Base-by-base conservation (phyloP, 2,888 invertebrate species). In the Ectemnius cavifrons region DNA sequence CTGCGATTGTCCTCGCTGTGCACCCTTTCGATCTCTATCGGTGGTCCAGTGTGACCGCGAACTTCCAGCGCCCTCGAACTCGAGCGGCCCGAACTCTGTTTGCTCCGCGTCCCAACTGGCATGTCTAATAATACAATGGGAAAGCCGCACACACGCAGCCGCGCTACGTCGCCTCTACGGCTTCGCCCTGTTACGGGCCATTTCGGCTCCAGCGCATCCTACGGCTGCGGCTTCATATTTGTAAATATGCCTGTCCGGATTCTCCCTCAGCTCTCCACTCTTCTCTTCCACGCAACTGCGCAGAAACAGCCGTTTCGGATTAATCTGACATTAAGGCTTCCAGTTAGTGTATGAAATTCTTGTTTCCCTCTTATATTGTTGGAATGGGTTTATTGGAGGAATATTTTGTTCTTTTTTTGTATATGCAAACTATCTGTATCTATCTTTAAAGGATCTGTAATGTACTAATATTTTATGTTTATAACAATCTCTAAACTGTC, bases 91-190 rank as follows among this genome's bases (percentile, higher is more conserved):
- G 76, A 80, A 80, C 80, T 81, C 37, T 37, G 77, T 78, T 82
- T 75, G 67, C 62, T 65, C 72, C 58, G 62, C 20, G 57, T 70
- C 61, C 60, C 60, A 59, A 75, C 64, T 58, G 67, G 67, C 64
- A 47, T 74, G 73, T 81, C 78, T 82, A 80, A 83, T 83, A 81
- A 82, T 79, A 71, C 75, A 68, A 79, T 70, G 67, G 71, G 58
- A 72, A 8, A 13, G 52, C 37, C 37, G 37, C 37, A 37, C 11
- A 37, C 37, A 11, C 37, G 37, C 37, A 8, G 37, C 37, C 37
- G 13, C 60, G 71, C 72, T 64, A 62, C 71, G 61, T 57, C 59
- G 57, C 62, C 61, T 61, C 56, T 62, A 37, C 46, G 58, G 52
- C 71, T 65, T 61, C 67, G 71, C 80, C 80, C 77, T 74, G 79